Conservation (phyloP, 1,140 invertebrate genomes). For the Rhopalosiphum padi region DNA sequence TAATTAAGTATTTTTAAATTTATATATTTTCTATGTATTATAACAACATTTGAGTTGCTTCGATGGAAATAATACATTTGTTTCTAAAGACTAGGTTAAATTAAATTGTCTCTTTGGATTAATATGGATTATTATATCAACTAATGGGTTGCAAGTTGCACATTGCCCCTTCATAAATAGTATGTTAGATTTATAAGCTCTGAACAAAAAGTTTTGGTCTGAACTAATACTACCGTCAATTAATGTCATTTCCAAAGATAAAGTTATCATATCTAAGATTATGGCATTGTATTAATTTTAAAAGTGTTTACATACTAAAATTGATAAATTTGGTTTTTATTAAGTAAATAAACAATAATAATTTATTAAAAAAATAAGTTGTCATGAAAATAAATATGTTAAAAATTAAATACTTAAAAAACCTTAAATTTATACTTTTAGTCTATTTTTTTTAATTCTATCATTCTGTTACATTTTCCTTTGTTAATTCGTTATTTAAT, state of each 20-base stretch:
- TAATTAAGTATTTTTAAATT: too few species aligned
- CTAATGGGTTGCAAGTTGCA: not conserved
- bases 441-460: not conserved
- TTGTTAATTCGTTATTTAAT: not conserved
- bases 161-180: not conserved
- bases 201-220: not conserved
- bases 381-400: not conserved
- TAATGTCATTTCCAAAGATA: not conserved
- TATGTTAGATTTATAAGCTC: not conserved
- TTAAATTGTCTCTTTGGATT: not conserved
- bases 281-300: not conserved
- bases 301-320: not conserved
- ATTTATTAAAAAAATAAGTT: not conserved
- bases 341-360: not conserved
- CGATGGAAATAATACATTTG: not conserved
- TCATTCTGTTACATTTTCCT: not conserved
- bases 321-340: not conserved
- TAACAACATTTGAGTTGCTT: not conserved
- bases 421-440: not conserved
- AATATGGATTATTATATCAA: not conserved
- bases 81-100: not conserved
- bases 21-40: not conserved
- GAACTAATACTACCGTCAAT: not conserved
- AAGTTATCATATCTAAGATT: not conserved
- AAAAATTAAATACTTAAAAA: not conserved